Evolutionary conservation across 2,888 invertebrate genomes (phyloP), one percentile per base, ranked within the genome.

Genomic region (Arenicola marina): DNA sequence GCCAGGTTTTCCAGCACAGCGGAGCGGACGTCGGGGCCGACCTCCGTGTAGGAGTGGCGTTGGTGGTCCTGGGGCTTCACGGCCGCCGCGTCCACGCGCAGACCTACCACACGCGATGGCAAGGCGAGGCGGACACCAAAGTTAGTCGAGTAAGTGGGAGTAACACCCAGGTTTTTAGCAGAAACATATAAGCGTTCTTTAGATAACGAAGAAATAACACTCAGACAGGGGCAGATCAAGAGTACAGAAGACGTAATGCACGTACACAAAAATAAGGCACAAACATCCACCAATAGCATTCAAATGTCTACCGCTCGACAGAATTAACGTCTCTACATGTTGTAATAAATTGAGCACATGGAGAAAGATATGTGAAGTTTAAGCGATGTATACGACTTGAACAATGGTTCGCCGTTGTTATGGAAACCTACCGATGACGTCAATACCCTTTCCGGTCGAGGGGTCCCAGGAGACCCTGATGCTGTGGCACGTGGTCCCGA

Each of bases 391-490:
- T n/a, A n/a, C n/a, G n/a, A n/a, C n/a, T n/a, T n/a, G n/a, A n/a
- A n/a, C n/a, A n/a, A n/a, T n/a, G n/a, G n/a, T n/a, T n/a, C n/a
- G n/a, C n/a, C n/a, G n/a, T 24, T 24, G 26, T 48, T n/a, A 24
- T n/a, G 15, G 48, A 24, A 11, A 48, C n/a, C 24, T 56, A 80
- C 81, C 77, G 51, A 79, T 75, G 34, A 83, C 74, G 66, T 83
- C 82, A 1, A 77, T 76, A 3, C 82, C 82, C 67, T 77, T 75
- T 66, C 80, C 81, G 55, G 69, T 64, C 1, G 82, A 81, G 29
- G 78, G 76, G 61, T 83, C 80, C 83, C 83, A 84, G 51, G 76
- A 77, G 4, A 84, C 65, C 58, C 76, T 76, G 46, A 83, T 73
- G 51, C 78, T 75, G 58, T 77, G 75, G 66, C 81, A 81, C 51